Percentiles rank a stretch among this genome's conserved stretches.
Conservation (phyloP, 1,140 invertebrate genomes). For the Drosophila triauraria region DNA sequence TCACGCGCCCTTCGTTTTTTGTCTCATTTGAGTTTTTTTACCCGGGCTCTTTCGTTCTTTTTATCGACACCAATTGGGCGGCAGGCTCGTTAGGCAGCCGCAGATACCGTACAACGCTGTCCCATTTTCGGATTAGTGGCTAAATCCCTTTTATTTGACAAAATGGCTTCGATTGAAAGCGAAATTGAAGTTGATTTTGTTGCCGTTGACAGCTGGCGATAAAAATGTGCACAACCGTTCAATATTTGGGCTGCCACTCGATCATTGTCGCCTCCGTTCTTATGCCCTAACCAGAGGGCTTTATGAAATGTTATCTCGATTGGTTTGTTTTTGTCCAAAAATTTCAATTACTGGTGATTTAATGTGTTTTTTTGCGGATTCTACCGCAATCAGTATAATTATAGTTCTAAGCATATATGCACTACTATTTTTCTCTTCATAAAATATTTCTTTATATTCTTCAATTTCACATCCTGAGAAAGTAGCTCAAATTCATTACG, state of each 20-base stretch:
- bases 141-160: slow-evolving; percentile 78
- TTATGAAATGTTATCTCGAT: not conserved
- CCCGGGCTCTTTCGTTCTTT: slow-evolving; percentile 3
- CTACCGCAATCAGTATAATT: too few species aligned
- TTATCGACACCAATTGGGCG: slow-evolving; percentile 54
- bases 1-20: slow-evolving; percentile 55
- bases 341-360: not conserved
- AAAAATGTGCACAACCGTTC: slow-evolving; percentile 28
- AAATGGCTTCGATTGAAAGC: slow-evolving; percentile 70
- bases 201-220: slow-evolving; percentile 67
- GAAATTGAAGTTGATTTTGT: slow-evolving; percentile 80
- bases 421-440: too few species aligned
- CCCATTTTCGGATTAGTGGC: slow-evolving; percentile 73
- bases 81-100: slow-evolving; percentile 50
- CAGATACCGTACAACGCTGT: slow-evolving; percentile 48
- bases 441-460: not conserved
- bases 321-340: not conserved
- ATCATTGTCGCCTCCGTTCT: slow-evolving; percentile 34
- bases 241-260: slow-evolving; percentile 26
- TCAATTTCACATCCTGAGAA: not conserved
- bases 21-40: slow-evolving; percentile 46
- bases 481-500: not conserved
- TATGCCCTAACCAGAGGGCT: slow-evolving; percentile 7
- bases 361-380: not conserved
- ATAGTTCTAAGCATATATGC: too few species aligned